phyloP scores from a whole-genome alignment of 2,888 invertebrate species.

The Vannuccia rotundouncinata region DNA sequence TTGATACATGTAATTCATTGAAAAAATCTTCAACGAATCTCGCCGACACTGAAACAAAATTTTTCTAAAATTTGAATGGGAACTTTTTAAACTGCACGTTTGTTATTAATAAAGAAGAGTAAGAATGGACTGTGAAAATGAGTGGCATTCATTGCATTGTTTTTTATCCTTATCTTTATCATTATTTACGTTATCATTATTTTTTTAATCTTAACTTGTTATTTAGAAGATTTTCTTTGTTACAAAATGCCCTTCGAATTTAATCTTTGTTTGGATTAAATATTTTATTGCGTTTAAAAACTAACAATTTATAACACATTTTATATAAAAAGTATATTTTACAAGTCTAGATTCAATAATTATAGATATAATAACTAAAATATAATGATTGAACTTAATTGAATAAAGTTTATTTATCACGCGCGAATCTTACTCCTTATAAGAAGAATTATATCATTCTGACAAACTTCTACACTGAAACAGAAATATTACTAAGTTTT shows the following conservation, averaged over 20 bases:
- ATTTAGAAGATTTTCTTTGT: background rate
- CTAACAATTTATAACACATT: too few species aligned
- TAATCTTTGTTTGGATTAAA: too few species aligned
- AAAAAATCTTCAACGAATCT: background rate
- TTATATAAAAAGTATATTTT: too few species aligned
- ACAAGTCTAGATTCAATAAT: too few species aligned
- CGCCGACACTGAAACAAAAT: background rate
- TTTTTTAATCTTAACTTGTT: background rate
- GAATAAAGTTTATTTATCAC: too few species aligned
- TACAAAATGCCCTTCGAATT: background rate
- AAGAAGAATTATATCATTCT: too few species aligned
- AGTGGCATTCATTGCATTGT: background rate
- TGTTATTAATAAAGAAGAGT: background rate
- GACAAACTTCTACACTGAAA: too few species aligned
- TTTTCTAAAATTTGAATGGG: background rate
- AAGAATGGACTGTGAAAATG: background rate
- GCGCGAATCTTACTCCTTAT: too few species aligned
- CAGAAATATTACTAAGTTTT: too few species aligned
- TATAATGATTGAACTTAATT: too few species aligned
- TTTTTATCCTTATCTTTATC: background rate
- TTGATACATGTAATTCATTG: background rate
- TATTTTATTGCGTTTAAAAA: too few species aligned
- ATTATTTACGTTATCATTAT: background rate
- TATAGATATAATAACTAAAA: too few species aligned
- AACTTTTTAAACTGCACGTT: background rate